Percentiles rank a stretch among this genome's conserved stretches.
These are phyloP conservation scores for Drosophila pandora DNA, from an alignment of 1,140 invertebrate species.

Conservation along the genomic window DNA sequence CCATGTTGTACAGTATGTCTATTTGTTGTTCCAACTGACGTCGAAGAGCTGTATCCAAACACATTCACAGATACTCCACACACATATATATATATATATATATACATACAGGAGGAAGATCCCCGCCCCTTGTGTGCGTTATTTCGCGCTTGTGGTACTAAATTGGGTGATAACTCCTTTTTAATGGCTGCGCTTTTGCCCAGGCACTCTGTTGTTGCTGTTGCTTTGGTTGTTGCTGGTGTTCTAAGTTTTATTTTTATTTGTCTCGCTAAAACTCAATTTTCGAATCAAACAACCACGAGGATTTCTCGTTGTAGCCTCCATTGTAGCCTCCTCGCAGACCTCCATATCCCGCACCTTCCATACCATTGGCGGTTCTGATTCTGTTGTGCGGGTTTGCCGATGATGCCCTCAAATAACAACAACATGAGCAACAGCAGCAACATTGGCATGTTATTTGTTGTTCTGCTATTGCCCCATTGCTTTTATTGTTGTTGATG, in stretches of 20 bases:
- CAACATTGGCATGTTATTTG: slow-evolving; percentile 51
- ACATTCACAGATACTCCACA: background rate
- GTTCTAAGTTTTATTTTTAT: slow-evolving; percentile 78
- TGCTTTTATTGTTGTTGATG: slow-evolving; percentile 75
- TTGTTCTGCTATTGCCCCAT: slow-evolving; percentile 60
- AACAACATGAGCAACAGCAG: slow-evolving; percentile 36
- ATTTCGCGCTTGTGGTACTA: slow-evolving; percentile 79
- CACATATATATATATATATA: background rate
- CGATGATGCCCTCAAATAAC: slow-evolving; percentile 58
- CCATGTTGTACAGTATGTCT: slow-evolving; percentile 67
- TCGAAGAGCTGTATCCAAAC: slow-evolving; percentile 22
- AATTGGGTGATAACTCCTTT: slow-evolving; percentile 80
- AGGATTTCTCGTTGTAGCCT: slow-evolving; percentile 52
- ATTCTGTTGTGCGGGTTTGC: slow-evolving; percentile 49
- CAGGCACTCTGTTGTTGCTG: slow-evolving; percentile 30
- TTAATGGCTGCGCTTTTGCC: slow-evolving; percentile 62
- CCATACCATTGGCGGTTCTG: slow-evolving; percentile 7
- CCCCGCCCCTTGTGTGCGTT: slow-evolving; percentile 46
- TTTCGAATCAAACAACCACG: slow-evolving; percentile 78
- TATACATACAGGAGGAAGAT: background rate
- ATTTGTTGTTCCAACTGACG: slow-evolving; percentile 63
- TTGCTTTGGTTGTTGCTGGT: slow-evolving; percentile 30
- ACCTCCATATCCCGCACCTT: background rate
- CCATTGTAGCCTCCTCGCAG: slow-evolving; percentile 1
- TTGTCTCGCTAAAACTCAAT: slow-evolving; percentile 78